phyloP scores from a whole-genome alignment of 2,113 vertebrate genomes.

The Hemichromis elongatus region DNA sequence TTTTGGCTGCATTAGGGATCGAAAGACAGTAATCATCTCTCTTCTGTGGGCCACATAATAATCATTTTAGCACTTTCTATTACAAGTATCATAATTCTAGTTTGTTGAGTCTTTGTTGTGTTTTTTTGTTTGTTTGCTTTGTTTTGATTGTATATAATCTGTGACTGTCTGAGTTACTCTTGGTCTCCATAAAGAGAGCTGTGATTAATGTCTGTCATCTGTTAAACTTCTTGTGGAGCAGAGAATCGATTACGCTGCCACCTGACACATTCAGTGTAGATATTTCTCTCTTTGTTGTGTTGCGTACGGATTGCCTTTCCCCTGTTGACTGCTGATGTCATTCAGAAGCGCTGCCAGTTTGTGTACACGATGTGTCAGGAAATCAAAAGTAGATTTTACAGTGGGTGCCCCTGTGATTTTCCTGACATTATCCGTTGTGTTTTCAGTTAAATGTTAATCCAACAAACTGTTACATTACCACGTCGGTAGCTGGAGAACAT shows the following conservation, averaged over 20 bases:
- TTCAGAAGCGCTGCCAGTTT: background rate
- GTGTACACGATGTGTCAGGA: constrained; percentile 32
- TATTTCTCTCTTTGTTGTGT: constrained; percentile 40
- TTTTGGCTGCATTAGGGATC: background rate
- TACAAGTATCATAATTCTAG: background rate
- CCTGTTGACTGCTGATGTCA: constrained; percentile 3
- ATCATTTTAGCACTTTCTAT: constrained; percentile 3
- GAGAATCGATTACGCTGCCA: constrained; percentile 46
- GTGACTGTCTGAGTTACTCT: constrained; percentile 1
- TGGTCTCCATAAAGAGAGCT: constrained; percentile 10
- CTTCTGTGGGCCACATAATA: background rate
- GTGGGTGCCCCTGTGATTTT: background rate
- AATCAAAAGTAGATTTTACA: constrained; percentile 18
- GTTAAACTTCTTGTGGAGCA: constrained; percentile 32
- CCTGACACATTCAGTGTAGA: constrained; percentile 39
- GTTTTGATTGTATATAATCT: background rate
- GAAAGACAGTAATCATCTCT: constrained; percentile 29
- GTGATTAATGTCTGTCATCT: constrained; percentile 56
- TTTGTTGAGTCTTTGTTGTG: background rate
- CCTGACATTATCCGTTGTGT: background rate
- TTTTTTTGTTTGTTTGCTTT: background rate
- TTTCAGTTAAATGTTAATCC: background rate
- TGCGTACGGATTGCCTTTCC: constrained; percentile 3
- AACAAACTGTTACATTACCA: background rate
- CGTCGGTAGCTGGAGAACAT: background rate